These are phyloP conservation scores for Genyomyrus donnyi DNA, from an alignment of 2,113 vertebrate genomes.

Conservation along the genomic window DNA sequence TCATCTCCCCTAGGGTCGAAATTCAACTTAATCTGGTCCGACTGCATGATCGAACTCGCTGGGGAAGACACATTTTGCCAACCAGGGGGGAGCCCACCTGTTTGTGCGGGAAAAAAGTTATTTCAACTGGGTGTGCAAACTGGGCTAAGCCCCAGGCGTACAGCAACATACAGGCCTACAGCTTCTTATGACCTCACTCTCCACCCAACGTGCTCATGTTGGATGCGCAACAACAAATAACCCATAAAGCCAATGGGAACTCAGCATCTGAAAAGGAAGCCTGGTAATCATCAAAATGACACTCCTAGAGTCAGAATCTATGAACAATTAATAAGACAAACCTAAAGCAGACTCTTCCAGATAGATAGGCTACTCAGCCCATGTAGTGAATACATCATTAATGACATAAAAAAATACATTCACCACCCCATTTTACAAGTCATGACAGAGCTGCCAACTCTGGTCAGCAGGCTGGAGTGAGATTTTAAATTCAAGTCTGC, in stretches of 20 bases:
- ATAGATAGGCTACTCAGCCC: not conserved
- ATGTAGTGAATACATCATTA: not conserved
- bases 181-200: not conserved
- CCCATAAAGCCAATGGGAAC: not conserved
- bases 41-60: not conserved
- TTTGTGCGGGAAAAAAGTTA: not conserved
- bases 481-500: not conserved
- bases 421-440: not conserved
- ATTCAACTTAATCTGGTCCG: not conserved
- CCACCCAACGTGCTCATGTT: not conserved
- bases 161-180: not conserved
- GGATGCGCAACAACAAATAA: not conserved
- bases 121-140: not conserved
- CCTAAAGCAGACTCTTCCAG: not conserved
- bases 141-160: not conserved
- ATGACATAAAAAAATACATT: not conserved
- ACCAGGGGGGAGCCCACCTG: not conserved
- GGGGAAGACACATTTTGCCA: not conserved
- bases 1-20: not conserved
- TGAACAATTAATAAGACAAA: not conserved
- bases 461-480: not conserved
- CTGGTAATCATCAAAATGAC: not conserved
- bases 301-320: not conserved
- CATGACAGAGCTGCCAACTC: not conserved
- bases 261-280: not conserved